Evolutionary conservation across 1,140 invertebrate species (phyloP).

Genomic region (Potamilus streckersoni): DNA sequence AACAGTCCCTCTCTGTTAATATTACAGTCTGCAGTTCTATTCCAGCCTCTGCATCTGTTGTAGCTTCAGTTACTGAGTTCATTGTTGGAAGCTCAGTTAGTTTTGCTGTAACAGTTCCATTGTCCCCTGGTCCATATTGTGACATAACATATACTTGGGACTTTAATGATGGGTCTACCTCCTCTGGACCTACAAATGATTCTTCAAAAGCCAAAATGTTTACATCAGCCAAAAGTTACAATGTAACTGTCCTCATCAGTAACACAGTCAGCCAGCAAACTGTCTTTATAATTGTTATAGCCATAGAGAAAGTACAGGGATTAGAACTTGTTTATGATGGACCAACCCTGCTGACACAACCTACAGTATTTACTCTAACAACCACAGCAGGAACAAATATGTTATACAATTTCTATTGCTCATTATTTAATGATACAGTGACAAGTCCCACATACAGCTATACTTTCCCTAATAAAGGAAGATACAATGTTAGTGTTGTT

Average conservation of each 20-base stretch:
- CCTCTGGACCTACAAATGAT: not conserved
- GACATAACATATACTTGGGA: conserved; percentile 7
- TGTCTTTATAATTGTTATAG: conserved; percentile 2
- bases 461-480: conserved; percentile 22
- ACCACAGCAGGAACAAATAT: conserved; percentile 27
- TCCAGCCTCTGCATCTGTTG: not conserved
- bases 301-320: conserved; percentile 24
- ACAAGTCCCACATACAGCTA: conserved; percentile 4
- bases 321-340: conserved; percentile 35
- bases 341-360: conserved; percentile 29
- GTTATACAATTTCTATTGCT: conserved; percentile 27
- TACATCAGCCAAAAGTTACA: conserved; percentile 21
- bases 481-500: conserved; percentile 27
- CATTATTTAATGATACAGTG: conserved; percentile 11
- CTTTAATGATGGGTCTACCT: conserved; percentile 9
- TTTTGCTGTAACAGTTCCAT: conserved; percentile 8
- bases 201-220: conserved; percentile 11
- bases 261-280: conserved; percentile 24
- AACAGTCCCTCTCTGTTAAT: not conserved
- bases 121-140: conserved; percentile 11
- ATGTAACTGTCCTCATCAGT: conserved; percentile 16
- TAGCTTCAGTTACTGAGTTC: not conserved
- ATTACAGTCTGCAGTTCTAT: conserved; percentile 21
- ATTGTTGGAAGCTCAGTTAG: not conserved
- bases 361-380: conserved; percentile 28